A percentile compares a stretch with the other conserved stretches of the same genome.
These are phyloP conservation scores for Lasioglossum albipes DNA, from an alignment of 1,140 invertebrate genomes.

Conservation along the genomic window DNA sequence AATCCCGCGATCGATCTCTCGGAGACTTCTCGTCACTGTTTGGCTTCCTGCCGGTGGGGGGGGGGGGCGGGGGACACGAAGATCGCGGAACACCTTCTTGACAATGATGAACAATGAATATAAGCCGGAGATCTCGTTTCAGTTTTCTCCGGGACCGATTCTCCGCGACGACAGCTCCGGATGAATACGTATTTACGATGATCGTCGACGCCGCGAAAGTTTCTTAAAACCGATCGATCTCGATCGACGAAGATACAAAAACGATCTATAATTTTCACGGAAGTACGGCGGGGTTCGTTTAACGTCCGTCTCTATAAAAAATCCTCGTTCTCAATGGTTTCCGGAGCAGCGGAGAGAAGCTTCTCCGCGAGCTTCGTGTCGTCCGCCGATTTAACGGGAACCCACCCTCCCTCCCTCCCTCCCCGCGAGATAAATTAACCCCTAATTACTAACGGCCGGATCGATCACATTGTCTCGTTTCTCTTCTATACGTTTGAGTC, in stretches of 20 bases:
- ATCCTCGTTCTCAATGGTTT: not conserved
- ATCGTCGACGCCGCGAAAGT: not conserved
- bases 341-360: no score
- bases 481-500: not conserved
- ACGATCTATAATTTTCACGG: conserved; percentile 14
- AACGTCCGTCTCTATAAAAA: conserved; percentile 29
- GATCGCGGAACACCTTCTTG: conserved; percentile 34
- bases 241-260: conserved; percentile 30
- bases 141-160: not conserved
- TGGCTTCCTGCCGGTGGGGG: conserved; percentile 17
- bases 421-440: conserved; percentile 70
- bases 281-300: not conserved
- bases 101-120: conserved; percentile 29
- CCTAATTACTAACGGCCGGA: conserved; percentile 77
- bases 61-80: conserved; percentile 27
- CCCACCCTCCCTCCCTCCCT: not conserved
- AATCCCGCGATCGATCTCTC: conserved; percentile 55
- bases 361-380: conserved; percentile 21
- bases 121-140: not conserved
- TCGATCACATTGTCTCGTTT: conserved; percentile 70
- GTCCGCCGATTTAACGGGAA: conserved; percentile 62
- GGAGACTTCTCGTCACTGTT: conserved; percentile 27
- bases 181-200: conserved; percentile 43
- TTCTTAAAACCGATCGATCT: conserved; percentile 19
- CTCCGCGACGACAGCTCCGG: not conserved